A percentile compares a stretch with the other conserved stretches of the same genome.
Conservation (phyloP, 2,113 vertebrate species). For the Rhegmatorhina hoffmannsi region DNA sequence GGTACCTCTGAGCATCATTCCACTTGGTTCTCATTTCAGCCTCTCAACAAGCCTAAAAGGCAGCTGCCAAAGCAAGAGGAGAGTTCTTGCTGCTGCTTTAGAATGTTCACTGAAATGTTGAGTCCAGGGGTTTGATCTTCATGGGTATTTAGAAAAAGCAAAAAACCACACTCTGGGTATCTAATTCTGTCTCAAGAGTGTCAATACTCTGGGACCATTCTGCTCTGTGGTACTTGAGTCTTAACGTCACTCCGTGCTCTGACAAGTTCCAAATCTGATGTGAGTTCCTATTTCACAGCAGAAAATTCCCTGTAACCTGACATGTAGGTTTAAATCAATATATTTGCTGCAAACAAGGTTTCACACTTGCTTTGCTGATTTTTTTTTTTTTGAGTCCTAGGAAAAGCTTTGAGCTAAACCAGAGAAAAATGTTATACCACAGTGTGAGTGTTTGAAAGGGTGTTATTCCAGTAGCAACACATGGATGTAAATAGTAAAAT, state of each 20-base stretch:
- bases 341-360: not conserved
- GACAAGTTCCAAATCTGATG: not conserved
- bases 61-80: not conserved
- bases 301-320: not conserved
- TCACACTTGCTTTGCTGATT: not conserved
- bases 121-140: not conserved
- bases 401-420: not conserved
- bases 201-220: not conserved
- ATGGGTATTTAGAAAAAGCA: not conserved
- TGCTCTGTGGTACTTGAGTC: fast-evolving
- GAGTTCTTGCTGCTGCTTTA: not conserved
- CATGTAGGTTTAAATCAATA: not conserved
- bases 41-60: not conserved
- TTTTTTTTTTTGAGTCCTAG: not conserved
- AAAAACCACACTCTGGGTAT: not conserved
- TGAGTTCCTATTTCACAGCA: not conserved
- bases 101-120: not conserved
- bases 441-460: not conserved
- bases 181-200: not conserved
- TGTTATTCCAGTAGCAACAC: not conserved
- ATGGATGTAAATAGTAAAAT: not conserved
- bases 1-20: not conserved
- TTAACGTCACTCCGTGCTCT: not conserved
- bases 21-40: not conserved
- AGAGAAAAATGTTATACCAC: not conserved